A percentile compares a stretch with the other conserved stretches of the same genome.
Conservation (phyloP, 1,140 invertebrate genomes). For the Caenorhabditis tropicalis region DNA sequence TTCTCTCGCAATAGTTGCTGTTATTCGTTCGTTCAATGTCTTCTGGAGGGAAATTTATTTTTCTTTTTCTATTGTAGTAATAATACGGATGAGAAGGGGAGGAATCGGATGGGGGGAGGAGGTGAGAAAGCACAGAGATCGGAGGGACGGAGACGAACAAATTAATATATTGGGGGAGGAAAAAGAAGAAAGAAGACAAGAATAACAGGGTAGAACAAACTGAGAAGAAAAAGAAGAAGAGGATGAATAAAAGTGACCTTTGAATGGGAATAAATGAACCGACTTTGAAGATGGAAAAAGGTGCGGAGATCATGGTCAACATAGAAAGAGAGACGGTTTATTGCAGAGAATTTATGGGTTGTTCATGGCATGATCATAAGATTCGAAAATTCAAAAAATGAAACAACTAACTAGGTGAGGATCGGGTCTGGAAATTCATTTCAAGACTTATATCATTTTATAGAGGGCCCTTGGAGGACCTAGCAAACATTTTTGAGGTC, state of each 20-base stretch:
- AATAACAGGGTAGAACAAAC: not conserved
- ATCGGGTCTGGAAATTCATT: too few species aligned
- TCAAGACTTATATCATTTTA: too few species aligned
- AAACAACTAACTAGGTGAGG: too few species aligned
- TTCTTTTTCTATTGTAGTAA: not conserved
- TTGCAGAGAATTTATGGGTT: too few species aligned
- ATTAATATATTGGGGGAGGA: not conserved
- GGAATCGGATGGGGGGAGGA: not conserved
- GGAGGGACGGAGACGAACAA: not conserved
- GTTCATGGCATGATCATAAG: too few species aligned
- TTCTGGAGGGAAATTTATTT: too few species aligned
- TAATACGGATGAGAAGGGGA: too few species aligned
- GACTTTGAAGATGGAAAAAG: not conserved
- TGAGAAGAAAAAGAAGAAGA: not conserved
- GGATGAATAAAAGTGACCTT: slow-evolving; percentile 37
- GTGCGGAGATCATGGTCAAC: slow-evolving; percentile 6
- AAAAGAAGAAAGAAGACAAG: not conserved
- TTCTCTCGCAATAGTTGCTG: too few species aligned
- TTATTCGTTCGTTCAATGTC: too few species aligned
- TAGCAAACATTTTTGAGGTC: too few species aligned
- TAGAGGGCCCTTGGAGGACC: too few species aligned
- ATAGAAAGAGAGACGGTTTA: not conserved
- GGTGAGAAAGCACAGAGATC: not conserved
- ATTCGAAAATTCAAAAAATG: too few species aligned
- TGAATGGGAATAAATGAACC: slow-evolving; percentile 24